phyloP scores from a whole-genome alignment of 2,888 invertebrate genomes.

The Nemapogon koenigi region DNA sequence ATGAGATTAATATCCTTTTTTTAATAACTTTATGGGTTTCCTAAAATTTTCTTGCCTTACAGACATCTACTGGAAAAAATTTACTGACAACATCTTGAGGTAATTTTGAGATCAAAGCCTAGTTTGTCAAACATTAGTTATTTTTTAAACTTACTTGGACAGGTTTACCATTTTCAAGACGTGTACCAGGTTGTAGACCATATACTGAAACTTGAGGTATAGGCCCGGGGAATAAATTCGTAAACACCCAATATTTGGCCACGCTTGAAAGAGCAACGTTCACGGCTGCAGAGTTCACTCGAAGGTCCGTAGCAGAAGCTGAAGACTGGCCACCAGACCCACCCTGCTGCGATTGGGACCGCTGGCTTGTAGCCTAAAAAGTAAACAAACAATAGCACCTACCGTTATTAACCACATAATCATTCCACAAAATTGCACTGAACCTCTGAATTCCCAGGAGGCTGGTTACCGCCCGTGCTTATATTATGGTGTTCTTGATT shows the following conservation, averaged over 20 bases:
- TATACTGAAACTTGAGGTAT: constrained; percentile 79
- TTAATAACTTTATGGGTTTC: no score
- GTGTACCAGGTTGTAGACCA: constrained; percentile 67
- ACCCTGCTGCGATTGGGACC: constrained; percentile 41
- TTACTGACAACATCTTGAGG: background rate
- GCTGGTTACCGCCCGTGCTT: constrained; percentile 67
- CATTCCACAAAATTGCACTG: constrained; percentile 22
- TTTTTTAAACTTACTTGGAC: constrained; percentile 52
- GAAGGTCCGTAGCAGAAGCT: constrained; percentile 66
- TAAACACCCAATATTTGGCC: constrained; percentile 85
- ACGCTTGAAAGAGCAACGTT: constrained; percentile 77
- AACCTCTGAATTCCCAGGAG: constrained; percentile 64
- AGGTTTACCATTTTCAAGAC: constrained; percentile 68
- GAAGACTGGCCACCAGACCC: constrained; percentile 37
- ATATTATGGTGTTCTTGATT: constrained; percentile 60
- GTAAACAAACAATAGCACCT: constrained; percentile 16
- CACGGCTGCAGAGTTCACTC: constrained; percentile 70
- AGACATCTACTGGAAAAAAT: no score
- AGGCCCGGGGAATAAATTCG: constrained; percentile 79
- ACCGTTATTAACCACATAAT: constrained; percentile 22
- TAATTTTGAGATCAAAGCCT: no score
- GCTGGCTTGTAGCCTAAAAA: constrained; percentile 46
- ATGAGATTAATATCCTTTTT: no score
- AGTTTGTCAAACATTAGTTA: background rate
- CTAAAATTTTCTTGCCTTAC: no score